These are phyloP conservation scores for Phasianus colchicus DNA, from an alignment of 2,113 vertebrate species.

Conservation along the genomic window DNA sequence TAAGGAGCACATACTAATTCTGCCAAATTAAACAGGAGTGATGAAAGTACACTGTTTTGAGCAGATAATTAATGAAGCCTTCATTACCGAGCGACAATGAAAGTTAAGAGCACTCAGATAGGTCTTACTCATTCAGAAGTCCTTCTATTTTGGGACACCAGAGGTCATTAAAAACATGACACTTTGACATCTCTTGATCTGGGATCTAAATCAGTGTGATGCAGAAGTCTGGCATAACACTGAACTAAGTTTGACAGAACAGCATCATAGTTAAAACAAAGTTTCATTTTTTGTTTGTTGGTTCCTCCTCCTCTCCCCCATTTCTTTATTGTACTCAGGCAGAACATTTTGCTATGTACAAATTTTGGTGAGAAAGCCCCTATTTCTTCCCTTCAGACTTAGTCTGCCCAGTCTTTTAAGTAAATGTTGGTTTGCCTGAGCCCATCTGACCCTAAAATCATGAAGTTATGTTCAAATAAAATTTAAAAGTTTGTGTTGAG, in stretches of 20 bases:
- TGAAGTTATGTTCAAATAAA: neutral
- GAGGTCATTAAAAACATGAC: neutral
- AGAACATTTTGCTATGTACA: neutral
- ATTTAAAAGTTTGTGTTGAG: neutral
- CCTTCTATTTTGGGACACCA: neutral
- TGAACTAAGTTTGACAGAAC: neutral
- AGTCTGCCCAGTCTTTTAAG: neutral
- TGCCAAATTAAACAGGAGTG: neutral
- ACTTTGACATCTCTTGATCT: neutral
- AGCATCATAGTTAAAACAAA: neutral
- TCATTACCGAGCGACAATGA: neutral
- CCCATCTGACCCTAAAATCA: neutral
- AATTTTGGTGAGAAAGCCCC: neutral
- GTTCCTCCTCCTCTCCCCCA: neutral
- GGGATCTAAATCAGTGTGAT: neutral
- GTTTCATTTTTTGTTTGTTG: neutral
- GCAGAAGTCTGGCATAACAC: neutral
- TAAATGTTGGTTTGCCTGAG: neutral
- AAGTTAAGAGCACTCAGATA: neutral
- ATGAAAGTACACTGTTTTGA: neutral
- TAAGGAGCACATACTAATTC: neutral
- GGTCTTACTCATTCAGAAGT: neutral
- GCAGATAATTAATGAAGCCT: neutral
- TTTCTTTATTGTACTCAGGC: neutral
- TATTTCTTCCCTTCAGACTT: neutral